Percentiles rank a stretch among this genome's conserved stretches.
These are phyloP conservation scores for Hippasteria phrygiana DNA, from an alignment of 53 echinoderm and acorn worm species.

Conservation along the genomic window DNA sequence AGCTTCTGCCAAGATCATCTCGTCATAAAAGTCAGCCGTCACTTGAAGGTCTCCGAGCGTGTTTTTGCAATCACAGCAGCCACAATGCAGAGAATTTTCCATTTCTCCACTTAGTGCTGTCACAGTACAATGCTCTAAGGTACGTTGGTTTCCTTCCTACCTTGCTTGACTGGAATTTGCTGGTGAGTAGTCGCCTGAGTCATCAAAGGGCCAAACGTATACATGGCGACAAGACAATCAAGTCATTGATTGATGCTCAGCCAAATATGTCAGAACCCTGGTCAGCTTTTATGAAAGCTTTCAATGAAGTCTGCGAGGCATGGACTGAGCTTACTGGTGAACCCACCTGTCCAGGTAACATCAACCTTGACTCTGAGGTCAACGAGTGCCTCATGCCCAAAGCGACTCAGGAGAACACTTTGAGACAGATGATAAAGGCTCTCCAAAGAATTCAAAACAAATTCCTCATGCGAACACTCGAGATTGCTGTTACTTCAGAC, in stretches of 20 bases:
- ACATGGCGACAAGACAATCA: slow-evolving; percentile 2
- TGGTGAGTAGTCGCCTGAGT: slow-evolving; percentile 50
- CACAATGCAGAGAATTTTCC: slow-evolving; percentile 41
- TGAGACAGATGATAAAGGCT: slow-evolving; percentile 49
- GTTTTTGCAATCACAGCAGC: slow-evolving; percentile 38
- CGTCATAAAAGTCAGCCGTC: slow-evolving; percentile 40
- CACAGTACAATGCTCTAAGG: slow-evolving; percentile 16
- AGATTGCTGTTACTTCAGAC: slow-evolving; percentile 33
- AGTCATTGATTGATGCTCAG: slow-evolving; percentile 16
- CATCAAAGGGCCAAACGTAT: slow-evolving; percentile 35
- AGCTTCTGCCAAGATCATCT: slow-evolving; percentile 13
- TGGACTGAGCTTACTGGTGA: slow-evolving; percentile 60
- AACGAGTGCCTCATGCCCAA: slow-evolving; percentile 54
- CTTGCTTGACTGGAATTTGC: slow-evolving; percentile 57
- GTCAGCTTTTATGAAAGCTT: slow-evolving; percentile 40
- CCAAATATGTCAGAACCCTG: slow-evolving; percentile 19
- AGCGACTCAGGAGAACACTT: slow-evolving; percentile 20
- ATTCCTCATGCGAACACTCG: slow-evolving; percentile 51
- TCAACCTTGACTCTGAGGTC: slow-evolving; percentile 19
- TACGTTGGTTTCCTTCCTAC: slow-evolving; percentile 53
- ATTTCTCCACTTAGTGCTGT: slow-evolving; percentile 58
- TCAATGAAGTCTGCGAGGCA: slow-evolving; percentile 53
- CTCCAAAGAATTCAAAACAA: slow-evolving; percentile 55
- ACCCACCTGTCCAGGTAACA: slow-evolving; percentile 2
- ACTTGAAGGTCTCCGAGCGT: slow-evolving; percentile 39